Evolutionary conservation across 2,113 vertebrate genomes (phyloP), one percentile per base, ranked within the genome.

Genomic region (Phrynosoma blainvillii): DNA sequence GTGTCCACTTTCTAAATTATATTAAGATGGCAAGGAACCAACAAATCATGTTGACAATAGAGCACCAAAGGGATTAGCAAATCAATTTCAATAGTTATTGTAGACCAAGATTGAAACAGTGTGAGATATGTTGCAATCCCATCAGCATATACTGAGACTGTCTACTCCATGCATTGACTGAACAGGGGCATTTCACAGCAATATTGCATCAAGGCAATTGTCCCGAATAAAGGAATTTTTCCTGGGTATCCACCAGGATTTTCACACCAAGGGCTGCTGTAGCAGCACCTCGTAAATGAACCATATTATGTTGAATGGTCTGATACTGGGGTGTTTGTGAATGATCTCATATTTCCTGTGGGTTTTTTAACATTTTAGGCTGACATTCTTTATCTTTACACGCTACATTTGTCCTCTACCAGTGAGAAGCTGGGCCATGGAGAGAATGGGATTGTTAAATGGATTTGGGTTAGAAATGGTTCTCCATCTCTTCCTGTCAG

Each of bases 1-100:
- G 20, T 16, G 54, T 13, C 27, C 0, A 0, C 32, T 21, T 1
- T 0, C 16, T 3, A 0, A 0, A 16, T n/a, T 10, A n/a, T 23
- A 6, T 56, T 27, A 13, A 4, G 25, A 84, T 14, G 11, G 25
- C 56, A 56, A 9, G 2, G 23, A 74, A 52, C 47, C 68, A 76
- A 42, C 79, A 12, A 27, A 73, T 2, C 12, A 73, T 56, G 14
- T 47, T 13, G 16, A 25, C 5, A 42, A 20, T 70, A 65, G 52
- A 74, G 36, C 77, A 73, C 54, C 1, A 8, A 36, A 52, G 42
- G 7, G n/a, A 56, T 18, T 20, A 32, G 2, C 25, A 20, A 66
- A 84, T n/a, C 12, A 10, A 76, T 77, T 82, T 5, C 42, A 40
- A 40, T 47, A 3, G 70, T 36, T 74, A 75, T 85, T 68, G 11